Base-by-base conservation (phyloP, 2,113 vertebrate genomes). In the Aythya baeri region DNA sequence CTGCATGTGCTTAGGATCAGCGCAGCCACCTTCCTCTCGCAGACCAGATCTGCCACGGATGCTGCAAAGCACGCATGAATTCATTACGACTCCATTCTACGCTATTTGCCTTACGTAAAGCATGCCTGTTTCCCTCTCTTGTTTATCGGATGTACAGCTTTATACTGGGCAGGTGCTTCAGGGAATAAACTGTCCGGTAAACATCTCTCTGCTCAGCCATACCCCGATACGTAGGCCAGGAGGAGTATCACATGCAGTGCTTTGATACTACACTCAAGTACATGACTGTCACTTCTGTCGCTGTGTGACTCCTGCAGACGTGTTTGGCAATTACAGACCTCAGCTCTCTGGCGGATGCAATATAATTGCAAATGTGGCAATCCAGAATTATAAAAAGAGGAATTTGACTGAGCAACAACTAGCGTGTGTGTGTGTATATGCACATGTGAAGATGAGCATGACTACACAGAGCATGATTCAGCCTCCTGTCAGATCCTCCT, bases 271-370 rank as follows among this genome's bases (percentile, higher is more conserved):
- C 86, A 29, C 73, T 83, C 66, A 14, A 73, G 91, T 83, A 88
- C 95, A 57, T 29, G 93, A 88, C 66, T 83, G 96, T 94, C 93
- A 61, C 77, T 86, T 71, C 62, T 72, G 80, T 41, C 84, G 83
- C 83, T 86, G 76, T 87, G 92, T 95, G 94, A 91, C 94, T 93
- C 88, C 91, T 86, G 83, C 31, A 25, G 91, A 94, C 41, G 6
- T 65, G 62, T n/a, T 86, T 54, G 80, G 58, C 97, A 98, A 97
- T 98, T 97, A 97, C 88, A 97, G 96, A 73, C 67, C 65, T 90
- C 66, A 6, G 58, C 59, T 76, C 89, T 36, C 32, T 66, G 83
- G 80, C 63, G 59, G 96, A 96, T 97, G 95, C 91, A 82, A 29
- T 79, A 46, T 92, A 91, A 97, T 96, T 94, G 83, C 89, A 83